Base-by-base conservation (phyloP, 2,888 invertebrate genomes). In the Phyllotreta striolata region DNA sequence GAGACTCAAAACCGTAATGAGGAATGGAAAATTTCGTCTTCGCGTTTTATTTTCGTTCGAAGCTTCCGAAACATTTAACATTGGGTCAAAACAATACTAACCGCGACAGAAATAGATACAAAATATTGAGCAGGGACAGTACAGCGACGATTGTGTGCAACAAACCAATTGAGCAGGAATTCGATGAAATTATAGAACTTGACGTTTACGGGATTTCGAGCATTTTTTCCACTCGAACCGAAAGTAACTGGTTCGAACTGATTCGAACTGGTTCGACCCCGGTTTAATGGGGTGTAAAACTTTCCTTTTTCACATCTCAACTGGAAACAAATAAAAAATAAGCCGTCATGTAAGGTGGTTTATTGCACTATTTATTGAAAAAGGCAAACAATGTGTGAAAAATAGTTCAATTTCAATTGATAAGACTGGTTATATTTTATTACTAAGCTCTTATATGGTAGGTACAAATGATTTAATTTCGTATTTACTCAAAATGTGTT, bases 1-100 rank as follows among this genome's bases (percentile, higher is more conserved):
- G 59, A 44, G 59, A 60, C 10, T 43, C 13, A 10, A 52, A 44
- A 60, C 59, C 35, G 41, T 52, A 60, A 60, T 60, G 59, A 60
- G 52, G 44, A 52, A 52, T 37, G 44, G 44, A 59, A 59, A 52
- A 43, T 52, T 49, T 51, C 13, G 40, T 51, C 58, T 59, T 59
- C 43, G 41, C 63, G 14, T 41, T 60, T 52, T 61, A 64, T 64
- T 64, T 57, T 61, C 39, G 61, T 54, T n/a, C 54, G 14, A 13
- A 57, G 64, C 61, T 64, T 61, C 64, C 64, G 35, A 64, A 64
- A 64, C 64, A 64, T 61, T 52, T 37, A 55, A 57, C 44, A 44
- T 37, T 64, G 35, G 55, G 46, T 64, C 52, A 54, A 9, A 57
- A 54, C 57, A 64, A 61, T 56, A 37, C 13, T 63, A 54, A 35